Evolutionary conservation across 2,888 invertebrate species (phyloP), one percentile per base, ranked within the genome.

Genomic region (Calameuta filiformis): DNA sequence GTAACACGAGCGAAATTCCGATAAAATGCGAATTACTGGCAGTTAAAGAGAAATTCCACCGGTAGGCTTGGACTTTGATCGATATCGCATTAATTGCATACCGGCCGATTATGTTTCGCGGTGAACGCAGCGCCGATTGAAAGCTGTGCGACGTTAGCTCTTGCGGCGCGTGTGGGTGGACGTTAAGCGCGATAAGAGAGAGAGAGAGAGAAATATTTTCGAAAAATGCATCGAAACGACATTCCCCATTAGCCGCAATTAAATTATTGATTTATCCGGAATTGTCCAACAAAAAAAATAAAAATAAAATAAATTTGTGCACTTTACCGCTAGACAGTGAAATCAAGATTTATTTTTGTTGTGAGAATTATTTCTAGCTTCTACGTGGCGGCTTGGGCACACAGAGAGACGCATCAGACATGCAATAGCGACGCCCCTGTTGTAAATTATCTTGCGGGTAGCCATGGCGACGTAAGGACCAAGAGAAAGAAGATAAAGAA

Each of bases 71-170:
- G 77, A 73, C 69, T 68, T 80, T 80, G 86, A 87, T 88, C 87
- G 83, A 84, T 87, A 87, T 87, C 88, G 79, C 86, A 86, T 88
- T 88, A 87, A 88, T 88, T 88, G 86, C 88, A 83, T 85, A 83
- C 85, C 86, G 81, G 78, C 81, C 30, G 71, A 71, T 71, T 71
- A 71, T 71, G 33, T 71, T 71, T 23, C n/a, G 71, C 71, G 71
- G 31, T 34, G 31, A 71, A 71, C 71, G 71, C 71, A 71, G 71
- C 71, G 71, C 33, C 71, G 69, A 33, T 31, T 69, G 31, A 33
- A 69, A 69, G 69, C 31, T 15, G 11, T 15, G 69, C 69, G 69
- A 33, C 3, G 33, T 69, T 31, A 3, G 33, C 11, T 15, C 40
- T 23, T 40, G 40, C 31, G 9, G 69, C 69, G 30, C 69, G 69